Evolutionary conservation across 2,797 vertebrate genomes (phyloP).

Genomic region (Chaenodraco wilsoni): DNA sequence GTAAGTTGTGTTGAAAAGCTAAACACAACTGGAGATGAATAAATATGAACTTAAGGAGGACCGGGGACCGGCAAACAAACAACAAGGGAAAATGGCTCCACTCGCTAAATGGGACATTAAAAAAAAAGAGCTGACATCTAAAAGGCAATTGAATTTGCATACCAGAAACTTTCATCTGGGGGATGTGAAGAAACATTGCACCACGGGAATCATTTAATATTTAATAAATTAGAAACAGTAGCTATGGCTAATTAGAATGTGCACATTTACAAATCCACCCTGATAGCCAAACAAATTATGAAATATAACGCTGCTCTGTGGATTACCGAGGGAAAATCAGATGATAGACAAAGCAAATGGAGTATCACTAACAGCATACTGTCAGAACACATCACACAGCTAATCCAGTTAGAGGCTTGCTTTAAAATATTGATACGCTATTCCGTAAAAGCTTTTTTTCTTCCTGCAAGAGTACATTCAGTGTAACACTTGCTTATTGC

Average conservation of each 20-base stretch:
- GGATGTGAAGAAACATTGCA: slow-evolving; percentile 87
- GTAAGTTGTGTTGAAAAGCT: slow-evolving; percentile 86
- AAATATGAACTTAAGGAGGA: slow-evolving; percentile 89
- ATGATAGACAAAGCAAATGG: slow-evolving; percentile 99
- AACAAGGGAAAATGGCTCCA: slow-evolving; percentile 72
- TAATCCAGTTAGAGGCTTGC: slow-evolving; percentile 98
- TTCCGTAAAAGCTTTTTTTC: slow-evolving; percentile 93
- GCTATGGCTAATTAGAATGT: slow-evolving; percentile 99
- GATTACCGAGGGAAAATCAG: slow-evolving; percentile 92
- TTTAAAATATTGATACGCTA: slow-evolving; percentile 99
- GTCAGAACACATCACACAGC: slow-evolving; percentile 97
- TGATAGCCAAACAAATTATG: slow-evolving; percentile 99
- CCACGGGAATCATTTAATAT: slow-evolving; percentile 99
- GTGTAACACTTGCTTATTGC: slow-evolving; percentile 98
- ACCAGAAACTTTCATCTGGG: slow-evolving; percentile 95
- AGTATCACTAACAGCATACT: slow-evolving; percentile 97
- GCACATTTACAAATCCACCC: slow-evolving; percentile 99
- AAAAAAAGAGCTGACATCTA: slow-evolving; percentile 90
- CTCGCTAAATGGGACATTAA: slow-evolving; percentile 83
- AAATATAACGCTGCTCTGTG: slow-evolving; percentile 97
- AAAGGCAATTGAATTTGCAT: slow-evolving; percentile 92
- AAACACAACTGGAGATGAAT: slow-evolving; percentile 86
- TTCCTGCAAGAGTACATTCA: slow-evolving; percentile 88
- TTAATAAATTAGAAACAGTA: slow-evolving; percentile 97
- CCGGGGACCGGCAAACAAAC: slow-evolving; percentile 81